These are phyloP conservation scores for Euwallacea fornicatus DNA, from an alignment of 1,140 invertebrate genomes.

Conservation along the genomic window DNA sequence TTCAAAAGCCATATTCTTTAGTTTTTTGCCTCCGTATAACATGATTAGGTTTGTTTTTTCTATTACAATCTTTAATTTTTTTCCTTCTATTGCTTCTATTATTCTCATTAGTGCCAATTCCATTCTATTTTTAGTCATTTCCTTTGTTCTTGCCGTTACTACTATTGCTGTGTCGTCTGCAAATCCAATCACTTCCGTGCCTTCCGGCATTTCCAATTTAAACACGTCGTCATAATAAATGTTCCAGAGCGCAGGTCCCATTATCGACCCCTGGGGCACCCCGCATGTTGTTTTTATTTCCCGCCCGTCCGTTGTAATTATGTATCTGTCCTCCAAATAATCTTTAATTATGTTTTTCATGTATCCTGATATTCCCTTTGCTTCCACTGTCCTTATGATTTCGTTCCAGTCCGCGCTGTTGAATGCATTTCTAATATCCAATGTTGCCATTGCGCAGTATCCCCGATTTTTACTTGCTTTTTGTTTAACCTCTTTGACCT, in stretches of 20 bases:
- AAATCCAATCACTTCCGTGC: conserved; percentile 7
- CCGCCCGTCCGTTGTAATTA: background rate
- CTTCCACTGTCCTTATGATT: background rate
- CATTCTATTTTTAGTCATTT: no score
- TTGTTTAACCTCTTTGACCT: background rate
- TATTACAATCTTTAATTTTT: no score
- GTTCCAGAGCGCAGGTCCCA: conserved; percentile 54
- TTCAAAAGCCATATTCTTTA: no score
- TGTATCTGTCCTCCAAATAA: background rate
- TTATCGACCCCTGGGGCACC: conserved; percentile 55
- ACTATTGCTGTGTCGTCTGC: conserved; percentile 11
- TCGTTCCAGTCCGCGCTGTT: background rate
- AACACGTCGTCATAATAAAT: conserved; percentile 51
- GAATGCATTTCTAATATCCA: background rate
- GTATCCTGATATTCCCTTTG: background rate
- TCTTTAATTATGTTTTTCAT: background rate
- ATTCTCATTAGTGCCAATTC: no score
- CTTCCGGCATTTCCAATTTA: conserved; percentile 38
- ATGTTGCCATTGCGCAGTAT: background rate
- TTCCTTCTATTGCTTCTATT: no score
- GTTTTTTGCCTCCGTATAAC: no score
- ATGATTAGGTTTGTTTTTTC: no score
- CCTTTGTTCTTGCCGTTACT: background rate
- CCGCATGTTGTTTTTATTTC: conserved; percentile 38
- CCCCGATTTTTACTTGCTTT: background rate